A percentile compares a stretch with the other conserved stretches of the same genome.
Evolutionary conservation across 2,888 invertebrate species (phyloP).

Genomic region (Dastarcus helophoroides): DNA sequence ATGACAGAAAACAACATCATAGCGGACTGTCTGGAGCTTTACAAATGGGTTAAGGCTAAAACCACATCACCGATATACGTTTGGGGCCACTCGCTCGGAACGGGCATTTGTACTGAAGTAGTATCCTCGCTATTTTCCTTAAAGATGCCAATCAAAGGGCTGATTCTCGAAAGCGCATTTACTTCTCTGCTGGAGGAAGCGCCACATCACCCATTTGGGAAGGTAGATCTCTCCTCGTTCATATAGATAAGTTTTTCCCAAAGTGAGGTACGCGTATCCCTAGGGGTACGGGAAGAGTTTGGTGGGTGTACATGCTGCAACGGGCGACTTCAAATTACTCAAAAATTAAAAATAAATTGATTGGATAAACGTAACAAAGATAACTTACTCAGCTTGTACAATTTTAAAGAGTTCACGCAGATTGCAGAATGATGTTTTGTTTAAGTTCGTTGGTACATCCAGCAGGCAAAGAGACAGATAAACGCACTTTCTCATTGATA

Average conservation of each 20-base stretch:
- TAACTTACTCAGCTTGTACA: too few species aligned
- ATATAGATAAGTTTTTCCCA: background rate
- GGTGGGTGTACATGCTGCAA: too few species aligned
- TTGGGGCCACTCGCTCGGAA: conserved; percentile 29
- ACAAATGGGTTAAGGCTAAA: conserved; percentile 22
- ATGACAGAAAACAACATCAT: conserved; percentile 22
- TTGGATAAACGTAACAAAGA: too few species aligned
- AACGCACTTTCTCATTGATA: too few species aligned
- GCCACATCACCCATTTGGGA: conserved; percentile 20
- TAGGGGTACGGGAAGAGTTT: too few species aligned
- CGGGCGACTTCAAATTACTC: too few species aligned
- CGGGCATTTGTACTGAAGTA: conserved; percentile 22
- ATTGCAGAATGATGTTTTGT: too few species aligned
- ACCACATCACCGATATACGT: conserved; percentile 23
- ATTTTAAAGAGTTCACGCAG: too few species aligned
- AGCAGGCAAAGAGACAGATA: too few species aligned
- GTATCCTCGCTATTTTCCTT: conserved; percentile 22
- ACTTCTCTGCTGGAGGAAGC: conserved; percentile 26
- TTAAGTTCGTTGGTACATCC: too few species aligned
- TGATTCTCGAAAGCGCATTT: conserved; percentile 28
- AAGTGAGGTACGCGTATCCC: too few species aligned
- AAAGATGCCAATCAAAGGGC: conserved; percentile 20
- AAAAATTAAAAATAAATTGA: too few species aligned
- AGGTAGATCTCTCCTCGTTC: conserved; percentile 16
- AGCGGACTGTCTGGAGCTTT: conserved; percentile 20